These are phyloP conservation scores for Agonopterix alstromeriana DNA, from an alignment of 2,888 invertebrate genomes.

Conservation along the genomic window DNA sequence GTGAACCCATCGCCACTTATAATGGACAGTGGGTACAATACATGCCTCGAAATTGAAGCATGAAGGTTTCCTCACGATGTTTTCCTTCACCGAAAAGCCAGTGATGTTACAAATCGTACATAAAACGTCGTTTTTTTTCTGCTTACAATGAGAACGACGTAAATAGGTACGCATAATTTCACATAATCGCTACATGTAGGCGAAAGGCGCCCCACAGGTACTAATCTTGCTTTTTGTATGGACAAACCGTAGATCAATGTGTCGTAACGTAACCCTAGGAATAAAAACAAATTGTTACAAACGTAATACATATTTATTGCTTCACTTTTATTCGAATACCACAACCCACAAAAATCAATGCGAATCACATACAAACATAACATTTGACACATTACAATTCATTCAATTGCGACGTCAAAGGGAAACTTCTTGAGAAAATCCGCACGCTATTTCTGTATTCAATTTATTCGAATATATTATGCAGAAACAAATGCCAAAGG, in stretches of 20 bases:
- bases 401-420: not conserved
- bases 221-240: not conserved
- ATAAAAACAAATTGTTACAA: not conserved
- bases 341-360: not conserved
- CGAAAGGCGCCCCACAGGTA: too few relatives aligned
- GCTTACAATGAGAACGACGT: too few relatives aligned
- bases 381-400: not conserved
- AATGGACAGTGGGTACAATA: too few relatives aligned
- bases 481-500: conserved; percentile 4
- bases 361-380: not conserved
- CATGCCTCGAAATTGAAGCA: too few relatives aligned
- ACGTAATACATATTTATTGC: not conserved
- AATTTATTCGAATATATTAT: conserved; percentile 3
- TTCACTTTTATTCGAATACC: not conserved
- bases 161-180: too few relatives aligned
- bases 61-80: too few relatives aligned
- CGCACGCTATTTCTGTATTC: not conserved
- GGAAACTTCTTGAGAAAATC: not conserved
- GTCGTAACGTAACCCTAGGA: too few relatives aligned
- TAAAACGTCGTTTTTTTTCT: too few relatives aligned
- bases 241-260: not conserved
- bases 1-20: too few relatives aligned
- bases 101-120: too few relatives aligned
- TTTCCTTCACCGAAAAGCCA: too few relatives aligned
- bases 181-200: too few relatives aligned